Evolutionary conservation across 1,140 invertebrate genomes (phyloP), one percentile per base, ranked within the genome.

Genomic region (Argopecten irradians): DNA sequence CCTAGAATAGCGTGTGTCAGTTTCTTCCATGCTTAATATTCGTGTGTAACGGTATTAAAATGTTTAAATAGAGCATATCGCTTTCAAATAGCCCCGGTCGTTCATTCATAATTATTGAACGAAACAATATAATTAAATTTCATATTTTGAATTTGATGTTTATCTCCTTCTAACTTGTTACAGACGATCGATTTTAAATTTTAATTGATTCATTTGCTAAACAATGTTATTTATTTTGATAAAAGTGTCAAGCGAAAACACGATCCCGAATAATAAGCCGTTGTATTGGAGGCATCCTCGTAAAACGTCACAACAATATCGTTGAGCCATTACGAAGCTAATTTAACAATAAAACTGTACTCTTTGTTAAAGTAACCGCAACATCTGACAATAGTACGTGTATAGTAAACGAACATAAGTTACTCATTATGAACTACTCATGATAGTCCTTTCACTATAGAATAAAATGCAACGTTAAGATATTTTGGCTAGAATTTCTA

Each of bases 41-140:
- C 55, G 55, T 71, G 55, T 28, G 55, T 71, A 71, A 71, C 22
- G n/a, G 55, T 71, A 71, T 71, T 71, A 71, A 71, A 71, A 71
- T 71, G 55, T 71, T 71, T 71, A 71, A 71, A 71, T 71, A 71
- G 55, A 71, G 55, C 55, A 71, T 71, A 71, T 71, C 55, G 28
- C 28, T 71, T 71, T 28, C 55, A 71, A 71, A 71, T 28, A n/a
- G n/a, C 55, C 55, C 55, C 28, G 14, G 5, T 71, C 55, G 16
- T 71, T 71, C 55, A 71, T 71, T 71, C 55, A 71, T 71, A 71
- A 71, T 71, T 71, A 71, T 71, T 71, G 55, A 71, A 71, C 28
- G 55, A 71, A 71, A n/a, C 55, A 71, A 71, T 71, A 71, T 71
- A 71, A 71, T 71, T 71, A 71, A 71, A 71, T 71, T 71, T 71